Base-by-base conservation (phyloP, 2,113 vertebrate species). In the Tichodroma muraria region DNA sequence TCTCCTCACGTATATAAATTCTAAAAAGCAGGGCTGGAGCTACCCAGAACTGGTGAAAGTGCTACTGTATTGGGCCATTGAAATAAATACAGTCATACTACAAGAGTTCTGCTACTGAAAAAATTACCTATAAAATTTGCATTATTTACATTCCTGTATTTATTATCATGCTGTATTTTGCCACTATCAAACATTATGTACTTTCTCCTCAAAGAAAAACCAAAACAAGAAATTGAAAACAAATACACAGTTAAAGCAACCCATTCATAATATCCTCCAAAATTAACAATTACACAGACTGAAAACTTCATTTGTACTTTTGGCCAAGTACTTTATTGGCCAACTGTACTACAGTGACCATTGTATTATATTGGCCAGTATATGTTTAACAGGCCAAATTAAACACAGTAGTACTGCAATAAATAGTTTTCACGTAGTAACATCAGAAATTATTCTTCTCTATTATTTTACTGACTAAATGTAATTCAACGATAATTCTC, bases 161-260 rank as follows among this genome's bases (percentile, higher is more conserved):
- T 83, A 56, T 35, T 42, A 19, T 17, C 28, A 40, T n/a, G 28
- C 6, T 64, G 4, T 28, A 35, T 66, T 68, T 85, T 69, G n/a
- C 35, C 31, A 61, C 15, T 60, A n/a, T 24, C 15, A 50, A 79
- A 47, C 24, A 59, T 10, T 53, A 49, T 3, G 9, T 8, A 69
- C 11, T 11, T 42, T 6, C 9, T 16, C 5, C 9, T 1, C 2
- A 2, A 19, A 25, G 49, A 27, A 52, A 47, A 35, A 27, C 2
- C 4, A 54, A 24, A 27, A 33, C 9, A 68, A 72, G 24, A 73
- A 80, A 69, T 1, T n/a, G 23, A 61, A 81, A 68, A 37, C 10
- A 85, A 56, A 82, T 17, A 68, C 1, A 50, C 5, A 59, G 27
- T 47, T 85, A 68, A 60, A 79, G 59, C 3, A 88, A 53, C 11